These are phyloP conservation scores for Thermophis baileyi DNA, from an alignment of 2,113 vertebrate genomes.

Conservation along the genomic window DNA sequence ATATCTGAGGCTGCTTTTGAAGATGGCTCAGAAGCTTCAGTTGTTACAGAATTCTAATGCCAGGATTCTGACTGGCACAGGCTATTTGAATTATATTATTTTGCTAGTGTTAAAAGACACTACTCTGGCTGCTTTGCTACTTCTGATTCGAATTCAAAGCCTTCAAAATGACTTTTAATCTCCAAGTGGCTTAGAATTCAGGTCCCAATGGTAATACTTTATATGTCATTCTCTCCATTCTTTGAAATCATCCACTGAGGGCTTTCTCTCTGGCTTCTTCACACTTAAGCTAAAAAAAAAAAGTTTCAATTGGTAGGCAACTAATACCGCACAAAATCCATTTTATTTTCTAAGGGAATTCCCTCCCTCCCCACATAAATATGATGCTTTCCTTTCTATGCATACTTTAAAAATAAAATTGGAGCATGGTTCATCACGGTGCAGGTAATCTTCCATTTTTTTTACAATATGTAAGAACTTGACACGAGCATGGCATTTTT, in stretches of 20 bases:
- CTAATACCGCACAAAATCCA: background rate
- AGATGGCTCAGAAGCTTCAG: background rate
- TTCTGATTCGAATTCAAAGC: background rate
- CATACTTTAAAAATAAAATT: background rate
- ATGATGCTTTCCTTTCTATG: background rate
- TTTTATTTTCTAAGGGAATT: background rate
- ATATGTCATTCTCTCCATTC: background rate
- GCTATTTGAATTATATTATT: background rate
- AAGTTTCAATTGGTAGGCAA: background rate
- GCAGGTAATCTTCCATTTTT: background rate
- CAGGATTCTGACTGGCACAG: background rate
- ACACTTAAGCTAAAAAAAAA: background rate
- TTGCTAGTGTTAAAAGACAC: background rate
- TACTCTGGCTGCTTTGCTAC: background rate
- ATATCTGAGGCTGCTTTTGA: background rate
- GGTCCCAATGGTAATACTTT: background rate
- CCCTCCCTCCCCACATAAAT: background rate
- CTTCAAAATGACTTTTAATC: background rate
- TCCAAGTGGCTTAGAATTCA: no score
- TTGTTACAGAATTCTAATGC: background rate
- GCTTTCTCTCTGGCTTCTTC: background rate
- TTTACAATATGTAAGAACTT: background rate
- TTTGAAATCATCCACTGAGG: background rate
- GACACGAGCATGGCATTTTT: background rate
- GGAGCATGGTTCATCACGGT: background rate